A percentile compares a stretch with the other conserved stretches of the same genome.
phyloP scores from a whole-genome alignment of 2,797 vertebrate species.

The Perodicticus potto region DNA sequence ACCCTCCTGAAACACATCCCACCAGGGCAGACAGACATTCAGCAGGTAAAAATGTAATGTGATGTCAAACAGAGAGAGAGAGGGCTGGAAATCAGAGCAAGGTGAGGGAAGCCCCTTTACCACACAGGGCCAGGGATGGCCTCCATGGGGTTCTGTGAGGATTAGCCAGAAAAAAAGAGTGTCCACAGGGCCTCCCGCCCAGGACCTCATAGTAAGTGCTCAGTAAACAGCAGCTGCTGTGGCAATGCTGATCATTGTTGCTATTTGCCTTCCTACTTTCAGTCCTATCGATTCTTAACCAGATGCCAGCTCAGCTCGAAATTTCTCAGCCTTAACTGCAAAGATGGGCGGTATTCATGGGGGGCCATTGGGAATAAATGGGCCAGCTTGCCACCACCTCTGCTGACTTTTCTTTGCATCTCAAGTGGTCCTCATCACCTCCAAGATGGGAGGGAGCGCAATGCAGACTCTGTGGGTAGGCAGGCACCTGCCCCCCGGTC shows the following conservation, averaged over 20 bases:
- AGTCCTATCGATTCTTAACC: neutral
- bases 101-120: accelerated
- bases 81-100: neutral
- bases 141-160: neutral
- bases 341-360: accelerated
- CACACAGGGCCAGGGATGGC: accelerated
- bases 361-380: accelerated
- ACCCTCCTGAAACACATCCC: neutral
- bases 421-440: neutral
- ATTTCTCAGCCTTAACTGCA: neutral
- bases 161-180: accelerated
- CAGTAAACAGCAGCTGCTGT: accelerated
- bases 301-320: neutral
- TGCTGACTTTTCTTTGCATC: neutral
- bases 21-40: neutral
- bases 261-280: accelerated
- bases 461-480: accelerated
- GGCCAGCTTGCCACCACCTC: neutral
- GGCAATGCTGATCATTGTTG: accelerated
- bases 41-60: accelerated
- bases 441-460: accelerated
- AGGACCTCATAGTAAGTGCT: neutral
- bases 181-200: accelerated
- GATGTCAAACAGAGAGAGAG: neutral
- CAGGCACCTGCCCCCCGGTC: neutral